Conservation (phyloP, 2,888 invertebrate genomes). For the Lithophane semibrunnea region DNA sequence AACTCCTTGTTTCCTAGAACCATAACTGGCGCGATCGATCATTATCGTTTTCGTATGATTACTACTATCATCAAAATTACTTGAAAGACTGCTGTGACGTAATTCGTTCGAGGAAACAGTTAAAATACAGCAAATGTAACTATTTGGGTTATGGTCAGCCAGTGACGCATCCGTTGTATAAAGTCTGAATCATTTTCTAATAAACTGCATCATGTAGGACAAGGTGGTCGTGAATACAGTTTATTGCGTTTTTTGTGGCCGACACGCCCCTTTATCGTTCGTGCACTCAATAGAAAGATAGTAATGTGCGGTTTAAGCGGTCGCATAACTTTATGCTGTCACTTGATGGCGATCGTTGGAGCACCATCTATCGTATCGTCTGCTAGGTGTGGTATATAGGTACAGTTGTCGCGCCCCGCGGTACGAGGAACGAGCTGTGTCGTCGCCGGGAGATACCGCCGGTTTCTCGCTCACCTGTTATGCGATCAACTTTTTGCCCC, state of each 20-base stretch:
- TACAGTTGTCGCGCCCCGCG: conserved; percentile 51
- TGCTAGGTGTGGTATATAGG: conserved; percentile 14
- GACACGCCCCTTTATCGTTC: conserved; percentile 47
- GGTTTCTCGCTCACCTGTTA: conserved; percentile 77
- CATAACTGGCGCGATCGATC: conserved; percentile 49
- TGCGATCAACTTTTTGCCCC: conserved; percentile 76
- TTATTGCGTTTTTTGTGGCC: conserved; percentile 54
- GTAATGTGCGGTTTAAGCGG: conserved; percentile 35
- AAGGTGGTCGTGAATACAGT: conserved; percentile 58
- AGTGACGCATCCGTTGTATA: conserved; percentile 64
- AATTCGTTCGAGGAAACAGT: conserved; percentile 62
- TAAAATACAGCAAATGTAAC: conserved; percentile 60
- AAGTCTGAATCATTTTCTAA: conserved; percentile 70
- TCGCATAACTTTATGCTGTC: conserved; percentile 31
- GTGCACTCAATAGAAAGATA: conserved; percentile 8
- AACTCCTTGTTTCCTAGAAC: conserved; percentile 44
- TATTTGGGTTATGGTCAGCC: conserved; percentile 66
- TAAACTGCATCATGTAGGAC: conserved; percentile 69
- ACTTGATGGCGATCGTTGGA: conserved; percentile 24
- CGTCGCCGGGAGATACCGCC: conserved; percentile 62
- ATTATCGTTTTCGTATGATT: conserved; percentile 47
- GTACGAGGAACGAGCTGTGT: conserved; percentile 57
- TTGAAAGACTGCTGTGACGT: conserved; percentile 55
- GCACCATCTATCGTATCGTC: conserved; percentile 25
- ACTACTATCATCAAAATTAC: conserved; percentile 50